phyloP scores from a whole-genome alignment of 2,797 vertebrate genomes.

The Tympanoctomys barrerae region DNA sequence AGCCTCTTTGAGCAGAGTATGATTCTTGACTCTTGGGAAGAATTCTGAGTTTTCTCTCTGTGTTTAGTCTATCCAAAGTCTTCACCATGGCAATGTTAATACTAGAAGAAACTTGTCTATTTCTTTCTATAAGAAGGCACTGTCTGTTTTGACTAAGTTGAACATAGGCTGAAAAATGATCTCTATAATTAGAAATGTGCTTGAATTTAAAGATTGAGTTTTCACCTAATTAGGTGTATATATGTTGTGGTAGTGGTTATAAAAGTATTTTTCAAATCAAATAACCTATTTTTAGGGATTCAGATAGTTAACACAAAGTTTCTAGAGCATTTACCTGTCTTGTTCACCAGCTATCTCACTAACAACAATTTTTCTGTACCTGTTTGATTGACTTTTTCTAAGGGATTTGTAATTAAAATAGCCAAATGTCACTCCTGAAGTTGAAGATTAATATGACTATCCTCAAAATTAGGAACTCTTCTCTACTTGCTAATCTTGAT shows the following conservation, averaged over 20 bases:
- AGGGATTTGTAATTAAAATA: slow-evolving; percentile 56
- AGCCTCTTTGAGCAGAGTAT: slow-evolving; percentile 52
- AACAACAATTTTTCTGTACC: slow-evolving; percentile 45
- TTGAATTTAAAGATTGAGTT: slow-evolving; percentile 68
- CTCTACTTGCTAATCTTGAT: slow-evolving; percentile 58
- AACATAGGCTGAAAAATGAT: slow-evolving; percentile 73
- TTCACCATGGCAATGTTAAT: slow-evolving; percentile 78
- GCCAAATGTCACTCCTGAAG: background rate
- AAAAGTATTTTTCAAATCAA: slow-evolving; percentile 51
- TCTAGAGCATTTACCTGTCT: slow-evolving; percentile 34
- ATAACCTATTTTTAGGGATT: slow-evolving; percentile 36
- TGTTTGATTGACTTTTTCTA: slow-evolving; percentile 48
- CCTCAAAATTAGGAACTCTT: slow-evolving; percentile 43
- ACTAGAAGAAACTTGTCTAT: slow-evolving; percentile 67
- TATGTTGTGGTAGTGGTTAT: background rate
- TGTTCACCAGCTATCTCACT: slow-evolving; percentile 24
- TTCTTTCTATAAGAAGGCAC: slow-evolving; percentile 64
- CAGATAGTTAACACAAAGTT: slow-evolving; percentile 36
- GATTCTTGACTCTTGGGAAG: slow-evolving; percentile 74
- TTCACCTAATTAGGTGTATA: slow-evolving; percentile 6
- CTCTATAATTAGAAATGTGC: slow-evolving; percentile 65
- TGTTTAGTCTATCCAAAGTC: slow-evolving; percentile 82
- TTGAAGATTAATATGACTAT: slow-evolving; percentile 43
- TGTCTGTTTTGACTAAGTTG: slow-evolving; percentile 81
- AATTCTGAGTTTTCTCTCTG: slow-evolving; percentile 69